Conservation (phyloP, 2,797 vertebrate genomes). For the Novumbra hubbsi region DNA sequence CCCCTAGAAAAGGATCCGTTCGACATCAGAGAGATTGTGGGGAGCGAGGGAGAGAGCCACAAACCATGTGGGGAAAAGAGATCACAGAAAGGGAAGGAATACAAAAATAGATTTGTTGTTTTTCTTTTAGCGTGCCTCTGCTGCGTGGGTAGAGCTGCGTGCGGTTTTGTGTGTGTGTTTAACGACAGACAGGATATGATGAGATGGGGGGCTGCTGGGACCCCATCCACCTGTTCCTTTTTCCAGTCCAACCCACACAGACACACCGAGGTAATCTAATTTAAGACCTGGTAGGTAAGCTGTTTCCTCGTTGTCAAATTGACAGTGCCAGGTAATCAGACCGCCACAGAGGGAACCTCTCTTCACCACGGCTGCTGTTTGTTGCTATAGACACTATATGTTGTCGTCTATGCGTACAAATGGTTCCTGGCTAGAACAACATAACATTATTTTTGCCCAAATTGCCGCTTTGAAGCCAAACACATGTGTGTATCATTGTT, state of each 20-base stretch:
- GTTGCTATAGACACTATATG: background rate
- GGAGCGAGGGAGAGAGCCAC: background rate
- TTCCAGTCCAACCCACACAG: slow-evolving; percentile 15
- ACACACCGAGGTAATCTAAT: slow-evolving; percentile 37
- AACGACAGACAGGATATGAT: background rate
- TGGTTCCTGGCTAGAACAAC: too few species aligned
- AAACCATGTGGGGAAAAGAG: slow-evolving; percentile 10
- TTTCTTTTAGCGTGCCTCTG: too few species aligned
- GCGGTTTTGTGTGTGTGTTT: background rate
- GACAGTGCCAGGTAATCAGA: slow-evolving; percentile 64
- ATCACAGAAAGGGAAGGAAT: background rate
- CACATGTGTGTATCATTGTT: background rate
- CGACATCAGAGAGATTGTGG: slow-evolving; percentile 29
- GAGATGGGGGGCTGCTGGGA: background rate
- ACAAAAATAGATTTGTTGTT: background rate
- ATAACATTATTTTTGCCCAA: background rate
- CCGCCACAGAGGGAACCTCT: slow-evolving; percentile 25
- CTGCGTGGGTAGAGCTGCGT: background rate
- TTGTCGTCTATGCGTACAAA: background rate
- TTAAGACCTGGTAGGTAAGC: slow-evolving; percentile 41
- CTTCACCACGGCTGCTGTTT: slow-evolving; percentile 3
- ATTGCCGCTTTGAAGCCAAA: background rate
- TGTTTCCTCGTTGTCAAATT: slow-evolving; percentile 41
- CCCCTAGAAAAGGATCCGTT: slow-evolving; percentile 45
- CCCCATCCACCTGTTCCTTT: slow-evolving; percentile 52